These are phyloP conservation scores for Echeneis naucrates DNA, from an alignment of 2,797 vertebrate genomes.

Conservation along the genomic window DNA sequence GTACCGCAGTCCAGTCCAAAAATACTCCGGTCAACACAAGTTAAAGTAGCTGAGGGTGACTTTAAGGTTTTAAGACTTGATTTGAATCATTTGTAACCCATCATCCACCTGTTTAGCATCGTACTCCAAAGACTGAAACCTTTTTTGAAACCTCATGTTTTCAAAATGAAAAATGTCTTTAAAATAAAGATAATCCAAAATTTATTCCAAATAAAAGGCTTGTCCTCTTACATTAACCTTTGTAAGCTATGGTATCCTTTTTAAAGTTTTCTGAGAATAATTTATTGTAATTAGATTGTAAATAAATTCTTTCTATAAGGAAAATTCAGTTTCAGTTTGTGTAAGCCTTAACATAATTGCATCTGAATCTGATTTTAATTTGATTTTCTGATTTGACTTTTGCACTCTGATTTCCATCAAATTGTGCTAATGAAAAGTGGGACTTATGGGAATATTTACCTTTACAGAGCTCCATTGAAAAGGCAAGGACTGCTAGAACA, in stretches of 20 bases:
- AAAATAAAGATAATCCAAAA: conserved; percentile 23
- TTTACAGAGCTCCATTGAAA: conserved; percentile 9
- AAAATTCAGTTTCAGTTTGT: not conserved
- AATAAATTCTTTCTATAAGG: not conserved
- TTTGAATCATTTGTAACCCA: conserved; percentile 70
- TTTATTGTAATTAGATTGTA: not conserved
- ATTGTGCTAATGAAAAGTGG: conserved; percentile 14
- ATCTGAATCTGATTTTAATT: not conserved
- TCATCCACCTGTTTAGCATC: conserved; percentile 49
- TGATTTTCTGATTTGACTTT: conserved; percentile 1
- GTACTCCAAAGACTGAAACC: conserved; percentile 55
- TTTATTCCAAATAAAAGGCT: conserved; percentile 2
- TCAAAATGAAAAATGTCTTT: conserved; percentile 14
- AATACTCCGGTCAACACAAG: conserved; percentile 11
- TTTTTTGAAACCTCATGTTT: conserved; percentile 68
- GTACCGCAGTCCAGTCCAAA: not conserved
- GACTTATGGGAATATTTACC: conserved; percentile 18
- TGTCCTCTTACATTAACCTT: not conserved
- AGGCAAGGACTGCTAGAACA: conserved; percentile 17
- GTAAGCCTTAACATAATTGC: not conserved
- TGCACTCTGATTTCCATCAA: conserved; percentile 12
- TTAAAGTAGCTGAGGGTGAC: conserved; percentile 16
- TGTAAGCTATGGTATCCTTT: not conserved
- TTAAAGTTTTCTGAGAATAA: not conserved
- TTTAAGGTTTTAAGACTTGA: conserved; percentile 64